These are phyloP conservation scores for Drosophila ananassae DNA, from an alignment of 1,140 invertebrate genomes.

Conservation along the genomic window DNA sequence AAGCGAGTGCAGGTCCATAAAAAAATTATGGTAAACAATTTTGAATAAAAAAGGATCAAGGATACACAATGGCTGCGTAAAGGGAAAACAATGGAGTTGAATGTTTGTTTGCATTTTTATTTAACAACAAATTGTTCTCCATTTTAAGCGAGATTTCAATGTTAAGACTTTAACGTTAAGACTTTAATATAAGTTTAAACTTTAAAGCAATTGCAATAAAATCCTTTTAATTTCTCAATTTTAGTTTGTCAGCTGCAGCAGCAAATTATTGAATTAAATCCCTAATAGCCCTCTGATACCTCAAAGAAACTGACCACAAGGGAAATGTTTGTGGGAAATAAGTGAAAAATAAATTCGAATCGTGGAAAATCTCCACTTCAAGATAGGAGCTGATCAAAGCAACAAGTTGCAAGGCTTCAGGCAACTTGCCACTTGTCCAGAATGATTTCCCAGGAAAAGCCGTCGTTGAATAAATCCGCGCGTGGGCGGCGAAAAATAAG, in stretches of 20 bases:
- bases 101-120: neutral
- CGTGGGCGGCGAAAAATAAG: slow-evolving; percentile 18
- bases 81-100: neutral
- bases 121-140: neutral
- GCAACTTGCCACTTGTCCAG: slow-evolving; percentile 35
- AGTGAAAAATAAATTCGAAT: slow-evolving; percentile 30
- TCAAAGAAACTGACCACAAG: slow-evolving; percentile 1
- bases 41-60: slow-evolving; percentile 27
- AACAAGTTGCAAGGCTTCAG: slow-evolving; percentile 32
- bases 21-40: slow-evolving; percentile 45
- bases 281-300: neutral
- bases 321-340: neutral
- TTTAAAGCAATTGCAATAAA: too few species aligned
- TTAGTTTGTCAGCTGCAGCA: slow-evolving; percentile 7
- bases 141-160: neutral
- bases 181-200: neutral
- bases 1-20: slow-evolving; percentile 38
- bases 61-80: neutral
- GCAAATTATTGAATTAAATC: slow-evolving; percentile 21
- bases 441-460: slow-evolving; percentile 26
- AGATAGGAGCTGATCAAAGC: slow-evolving; percentile 42
- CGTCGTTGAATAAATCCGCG: slow-evolving; percentile 17
- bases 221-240: neutral
- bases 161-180: too few species aligned
- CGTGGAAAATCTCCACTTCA: slow-evolving; percentile 9